Percentiles rank a stretch among this genome's conserved stretches.
These are phyloP conservation scores for Oscheius sp. DNA, from an alignment of 2,888 invertebrate species.

Conservation along the genomic window DNA sequence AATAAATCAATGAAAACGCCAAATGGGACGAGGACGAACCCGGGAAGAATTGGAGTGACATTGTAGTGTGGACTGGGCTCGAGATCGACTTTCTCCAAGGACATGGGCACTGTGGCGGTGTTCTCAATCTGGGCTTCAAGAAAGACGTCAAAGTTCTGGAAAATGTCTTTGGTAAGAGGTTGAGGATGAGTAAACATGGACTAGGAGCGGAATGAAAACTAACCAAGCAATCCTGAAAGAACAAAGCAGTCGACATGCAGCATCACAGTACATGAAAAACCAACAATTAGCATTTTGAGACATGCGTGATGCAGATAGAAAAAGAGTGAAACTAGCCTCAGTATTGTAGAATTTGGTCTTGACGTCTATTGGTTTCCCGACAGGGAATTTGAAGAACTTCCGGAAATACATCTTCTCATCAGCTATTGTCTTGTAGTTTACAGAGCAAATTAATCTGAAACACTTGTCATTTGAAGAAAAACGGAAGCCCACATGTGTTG, in stretches of 20 bases:
- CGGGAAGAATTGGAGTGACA: constrained; percentile 74
- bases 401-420: constrained; percentile 85
- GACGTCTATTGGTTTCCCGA: constrained; percentile 95
- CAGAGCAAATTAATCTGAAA: constrained; percentile 90
- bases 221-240: constrained; percentile 59
- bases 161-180: constrained; percentile 12
- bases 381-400: constrained; percentile 95
- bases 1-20: neutral
- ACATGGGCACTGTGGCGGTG: constrained; percentile 90
- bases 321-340: constrained; percentile 77
- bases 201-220: constrained; percentile 9
- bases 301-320: neutral
- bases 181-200: neutral
- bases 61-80: constrained; percentile 91
- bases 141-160: constrained; percentile 81
- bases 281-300: constrained; percentile 2
- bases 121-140: constrained; percentile 88
- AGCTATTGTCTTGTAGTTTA: constrained; percentile 85
- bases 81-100: constrained; percentile 90
- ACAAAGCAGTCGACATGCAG: constrained; percentile 26
- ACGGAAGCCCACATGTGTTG: constrained; percentile 87
- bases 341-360: constrained; percentile 97
- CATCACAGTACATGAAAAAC: constrained; percentile 30
- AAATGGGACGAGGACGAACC: constrained; percentile 35
- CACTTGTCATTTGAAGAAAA: neutral